Evolutionary conservation across 2,113 vertebrate species (phyloP), one percentile per base, ranked within the genome.

Genomic region (Ciconia boyciana): DNA sequence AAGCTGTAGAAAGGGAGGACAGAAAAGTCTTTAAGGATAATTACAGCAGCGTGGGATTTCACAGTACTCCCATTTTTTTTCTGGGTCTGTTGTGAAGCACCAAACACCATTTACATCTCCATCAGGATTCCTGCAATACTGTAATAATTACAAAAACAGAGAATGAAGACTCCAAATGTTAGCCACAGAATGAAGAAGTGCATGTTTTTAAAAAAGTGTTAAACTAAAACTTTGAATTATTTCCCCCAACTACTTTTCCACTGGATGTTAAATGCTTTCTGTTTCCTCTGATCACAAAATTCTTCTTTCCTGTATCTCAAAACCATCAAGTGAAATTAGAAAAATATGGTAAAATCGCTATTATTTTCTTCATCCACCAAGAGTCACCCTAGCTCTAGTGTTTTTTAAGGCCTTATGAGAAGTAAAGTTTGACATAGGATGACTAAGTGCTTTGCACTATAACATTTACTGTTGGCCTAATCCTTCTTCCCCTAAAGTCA

Each of bases 81-180:
- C 90, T 20, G 88, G 92, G 71, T 99, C 98, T 31, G 66, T 99
- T 4, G 99, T 99, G 96, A 99, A 99, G 97, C 99, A 99, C 99
- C 99, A 99, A 20, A 99, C 99, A 34, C 99, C 99, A 14, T 98
- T 98, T 51, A 94, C 58, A 17, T 99, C 99, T 3, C 85, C 95
- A 34, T 99, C 99, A 16, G 99, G 99, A 95, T 99, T 99, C 65
- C 99, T 98, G 98, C 99, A 99, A 95, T 98, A 98, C 99, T 99
- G 96, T 70, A 70, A 90, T 44, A 81, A 85, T 93, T 64, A 88
- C 58, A 96, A 85, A 94, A 93, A 81, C 36, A 86, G 93, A 92
- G 39, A 86, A 92, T 66, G 36, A 96, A 80, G 32, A 83, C 21
- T 81, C 16, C 18, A 43, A 81, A 55, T 29, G 41, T 92, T 90